A percentile compares a stretch with the other conserved stretches of the same genome.
phyloP scores from a whole-genome alignment of 2,113 vertebrate species.

The Xenopus laevis region DNA sequence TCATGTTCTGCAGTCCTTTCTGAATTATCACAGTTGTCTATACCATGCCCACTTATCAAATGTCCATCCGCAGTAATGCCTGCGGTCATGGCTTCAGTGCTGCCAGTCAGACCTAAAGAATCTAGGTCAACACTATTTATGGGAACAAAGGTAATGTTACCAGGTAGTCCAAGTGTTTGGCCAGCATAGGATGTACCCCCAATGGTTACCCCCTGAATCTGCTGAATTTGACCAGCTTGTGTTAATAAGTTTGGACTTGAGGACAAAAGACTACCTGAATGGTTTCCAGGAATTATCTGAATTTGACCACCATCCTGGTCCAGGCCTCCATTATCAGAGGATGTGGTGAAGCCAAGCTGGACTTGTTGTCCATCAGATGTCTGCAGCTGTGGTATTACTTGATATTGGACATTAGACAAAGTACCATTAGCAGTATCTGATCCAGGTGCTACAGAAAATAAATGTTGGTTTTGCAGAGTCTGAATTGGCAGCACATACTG shows the following conservation, averaged over 20 bases:
- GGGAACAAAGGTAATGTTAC: constrained; percentile 98
- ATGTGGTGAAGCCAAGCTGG: constrained; percentile 90
- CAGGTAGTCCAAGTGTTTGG: constrained; percentile 93
- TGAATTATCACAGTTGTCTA: constrained; percentile 82
- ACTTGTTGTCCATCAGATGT: constrained; percentile 85
- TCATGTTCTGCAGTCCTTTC: constrained; percentile 78
- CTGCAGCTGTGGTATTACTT: constrained; percentile 98
- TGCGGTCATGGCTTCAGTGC: constrained; percentile 94
- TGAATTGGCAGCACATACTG: constrained; percentile 98
- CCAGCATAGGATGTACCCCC: constrained; percentile 89
- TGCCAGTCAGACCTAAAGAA: constrained; percentile 88
- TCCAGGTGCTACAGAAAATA: constrained; percentile 91
- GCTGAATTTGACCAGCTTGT: constrained; percentile 86
- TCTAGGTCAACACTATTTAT: constrained; percentile 97
- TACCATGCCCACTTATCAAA: constrained; percentile 85
- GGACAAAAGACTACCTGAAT: constrained; percentile 78
- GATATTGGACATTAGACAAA: constrained; percentile 97
- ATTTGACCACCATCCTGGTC: constrained; percentile 94
- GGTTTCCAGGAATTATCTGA: constrained; percentile 87
- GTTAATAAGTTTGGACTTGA: constrained; percentile 89
- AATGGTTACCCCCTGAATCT: constrained; percentile 92
- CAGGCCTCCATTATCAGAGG: constrained; percentile 83
- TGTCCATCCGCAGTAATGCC: constrained; percentile 95
- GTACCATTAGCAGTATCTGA: constrained; percentile 86
- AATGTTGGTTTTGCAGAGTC: constrained; percentile 93